phyloP scores from a whole-genome alignment of 1,140 invertebrate genomes.

The Neuroterus valhalla region DNA sequence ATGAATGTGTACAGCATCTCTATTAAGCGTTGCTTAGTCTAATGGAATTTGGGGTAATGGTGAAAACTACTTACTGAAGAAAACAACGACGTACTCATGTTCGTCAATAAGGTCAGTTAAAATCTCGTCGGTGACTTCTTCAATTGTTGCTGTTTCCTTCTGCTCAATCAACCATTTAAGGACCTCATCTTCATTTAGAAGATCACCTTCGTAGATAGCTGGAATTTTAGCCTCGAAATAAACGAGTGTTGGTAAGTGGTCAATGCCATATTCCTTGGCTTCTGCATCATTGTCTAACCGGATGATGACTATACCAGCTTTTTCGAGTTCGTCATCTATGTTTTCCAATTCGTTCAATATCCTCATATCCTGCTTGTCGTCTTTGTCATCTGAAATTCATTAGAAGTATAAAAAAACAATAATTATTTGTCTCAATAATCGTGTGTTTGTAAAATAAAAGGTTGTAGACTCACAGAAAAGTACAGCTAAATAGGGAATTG shows the following conservation, averaged over 20 bases:
- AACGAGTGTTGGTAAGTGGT: constrained; percentile 89
- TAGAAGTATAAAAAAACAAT: constrained; percentile 47
- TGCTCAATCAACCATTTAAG: constrained; percentile 93
- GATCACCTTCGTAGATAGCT: constrained; percentile 92
- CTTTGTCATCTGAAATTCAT: constrained; percentile 85
- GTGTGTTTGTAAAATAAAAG: constrained; percentile 10
- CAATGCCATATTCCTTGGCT: constrained; percentile 93
- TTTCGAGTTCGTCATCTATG: constrained; percentile 93
- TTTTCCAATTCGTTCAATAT: constrained; percentile 93
- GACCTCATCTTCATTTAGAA: constrained; percentile 94
- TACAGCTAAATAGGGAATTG: constrained; percentile 86
- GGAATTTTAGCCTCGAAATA: constrained; percentile 96
- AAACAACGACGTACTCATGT: constrained; percentile 95
- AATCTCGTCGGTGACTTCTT: constrained; percentile 96
- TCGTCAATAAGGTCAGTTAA: constrained; percentile 89
- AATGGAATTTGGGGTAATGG: too few species aligned
- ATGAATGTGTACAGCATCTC: too few species aligned
- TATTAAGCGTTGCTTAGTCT: too few species aligned
- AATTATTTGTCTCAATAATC: constrained; percentile 32
- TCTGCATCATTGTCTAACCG: constrained; percentile 91
- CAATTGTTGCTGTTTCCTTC: constrained; percentile 93
- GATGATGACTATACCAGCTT: constrained; percentile 92
- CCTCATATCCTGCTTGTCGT: constrained; percentile 90
- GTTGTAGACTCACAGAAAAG: constrained; percentile 84
- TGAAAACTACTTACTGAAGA: constrained; percentile 84